Conservation (phyloP, 2,113 vertebrate species). For the Tympanuchus pallidicinctus region DNA sequence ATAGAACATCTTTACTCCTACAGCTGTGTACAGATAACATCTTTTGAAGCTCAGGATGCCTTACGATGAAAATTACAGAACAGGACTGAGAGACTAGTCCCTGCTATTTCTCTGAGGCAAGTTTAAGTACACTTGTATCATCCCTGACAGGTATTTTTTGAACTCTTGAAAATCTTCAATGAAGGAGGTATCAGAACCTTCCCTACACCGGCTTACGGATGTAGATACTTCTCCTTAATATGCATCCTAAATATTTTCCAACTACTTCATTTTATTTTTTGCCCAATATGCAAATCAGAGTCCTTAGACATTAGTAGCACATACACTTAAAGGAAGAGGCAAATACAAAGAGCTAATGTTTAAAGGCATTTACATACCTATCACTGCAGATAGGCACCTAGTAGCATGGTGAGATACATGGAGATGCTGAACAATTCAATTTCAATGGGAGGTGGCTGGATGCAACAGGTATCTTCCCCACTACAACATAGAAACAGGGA, state of each 20-base stretch:
- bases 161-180: not conserved
- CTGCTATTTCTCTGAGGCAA: not conserved
- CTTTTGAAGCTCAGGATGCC: not conserved
- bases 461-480: not conserved
- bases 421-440: not conserved
- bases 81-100: not conserved
- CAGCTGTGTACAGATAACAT: not conserved
- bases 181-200: not conserved
- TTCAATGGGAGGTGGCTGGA: not conserved
- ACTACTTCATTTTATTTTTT: not conserved
- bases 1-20: not conserved
- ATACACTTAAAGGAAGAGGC: not conserved
- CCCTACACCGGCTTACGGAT: not conserved
- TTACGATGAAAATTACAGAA: not conserved
- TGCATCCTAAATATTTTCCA: not conserved
- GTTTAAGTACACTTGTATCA: slow-evolving; percentile 34
- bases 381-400: not conserved
- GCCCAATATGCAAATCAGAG: not conserved
- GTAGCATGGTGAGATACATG: not conserved
- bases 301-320: not conserved
- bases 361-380: slow-evolving; percentile 26
- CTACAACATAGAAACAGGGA: not conserved
- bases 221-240: not conserved
- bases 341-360: not conserved
- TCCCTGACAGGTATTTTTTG: not conserved